Evolutionary conservation across 2,888 invertebrate genomes (phyloP), one percentile per base, ranked within the genome.

Genomic region (Dynastes hyllus): DNA sequence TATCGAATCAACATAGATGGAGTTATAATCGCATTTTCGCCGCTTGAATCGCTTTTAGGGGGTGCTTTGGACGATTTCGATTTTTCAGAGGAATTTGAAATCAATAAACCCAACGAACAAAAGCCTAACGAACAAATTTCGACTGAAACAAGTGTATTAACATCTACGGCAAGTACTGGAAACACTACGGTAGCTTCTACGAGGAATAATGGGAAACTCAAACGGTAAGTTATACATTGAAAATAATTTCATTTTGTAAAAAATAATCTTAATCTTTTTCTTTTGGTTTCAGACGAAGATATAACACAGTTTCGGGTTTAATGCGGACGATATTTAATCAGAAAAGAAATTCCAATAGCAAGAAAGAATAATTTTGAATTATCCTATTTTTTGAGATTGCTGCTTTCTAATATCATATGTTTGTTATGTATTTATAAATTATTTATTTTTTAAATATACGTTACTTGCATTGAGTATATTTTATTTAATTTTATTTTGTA

Each of bases 1-100:
- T 92, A 93, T 82, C 90, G 94, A 22, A 88, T 95, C 9, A 93
- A 92, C 85, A 90, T 95, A 71, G 92, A 93, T 84, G 94, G 93
- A 13, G 90, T 94, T n/a, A 91, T 93, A 13, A 88, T 94, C 50
- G 92, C 93, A 2, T 89, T 93, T 61, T 92, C 93, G 0, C 93
- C 94, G 0, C 91, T 92, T 0, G 93, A 93, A 76, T 89, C 92
- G 1, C 87, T 93, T 6, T 86, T 93, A 13, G 89, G 92, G 29
- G 92, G 92, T 0, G 90, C 91, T 2, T 89, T 90, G 63, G 86
- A 90, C 78, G 91, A 86, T 79, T 82, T 87, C 0, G 84, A 83
- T 29, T 75, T 85, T 8, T 82, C 80, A 2, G 83, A 81, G 16
- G 83, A 83, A 13, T 67, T 78, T 27, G 70, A 70, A 16, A 2